Conservation (phyloP, 2,888 invertebrate species). For the Drosophila aldrichi region DNA sequence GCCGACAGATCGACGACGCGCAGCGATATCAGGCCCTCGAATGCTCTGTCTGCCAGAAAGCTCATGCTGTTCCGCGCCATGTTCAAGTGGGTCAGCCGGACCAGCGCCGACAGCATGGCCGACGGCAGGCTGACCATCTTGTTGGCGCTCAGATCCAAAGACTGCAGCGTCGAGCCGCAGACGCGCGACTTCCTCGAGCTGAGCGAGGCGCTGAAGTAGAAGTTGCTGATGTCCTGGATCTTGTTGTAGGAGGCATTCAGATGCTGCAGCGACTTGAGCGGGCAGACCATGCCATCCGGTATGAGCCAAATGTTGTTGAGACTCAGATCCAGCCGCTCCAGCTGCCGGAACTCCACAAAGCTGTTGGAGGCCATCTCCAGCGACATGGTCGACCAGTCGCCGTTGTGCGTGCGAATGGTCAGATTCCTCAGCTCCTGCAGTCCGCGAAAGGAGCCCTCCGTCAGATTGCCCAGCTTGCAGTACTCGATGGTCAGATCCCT, state of each 20-base stretch:
- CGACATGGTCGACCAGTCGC: slow-evolving; percentile 94
- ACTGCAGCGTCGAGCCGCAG: slow-evolving; percentile 89
- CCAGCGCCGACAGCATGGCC: slow-evolving; percentile 92
- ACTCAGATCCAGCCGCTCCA: slow-evolving; percentile 94
- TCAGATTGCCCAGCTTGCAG: slow-evolving; percentile 94
- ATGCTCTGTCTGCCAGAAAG: slow-evolving; percentile 93
- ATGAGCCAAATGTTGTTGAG: slow-evolving; percentile 95
- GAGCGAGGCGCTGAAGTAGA: slow-evolving; percentile 91
- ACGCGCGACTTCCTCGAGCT: slow-evolving; percentile 85
- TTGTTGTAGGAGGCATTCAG: slow-evolving; percentile 95
- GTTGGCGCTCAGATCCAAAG: slow-evolving; percentile 93
- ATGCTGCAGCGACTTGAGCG: slow-evolving; percentile 91
- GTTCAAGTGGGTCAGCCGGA: slow-evolving; percentile 91
- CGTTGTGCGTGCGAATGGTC: slow-evolving; percentile 93
- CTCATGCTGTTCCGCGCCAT: slow-evolving; percentile 95
- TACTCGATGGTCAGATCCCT: slow-evolving; percentile 93
- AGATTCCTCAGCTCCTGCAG: slow-evolving; percentile 93
- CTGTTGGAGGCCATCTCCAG: slow-evolving; percentile 92
- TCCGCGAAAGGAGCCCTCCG: slow-evolving; percentile 92
- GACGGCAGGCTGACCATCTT: slow-evolving; percentile 93
- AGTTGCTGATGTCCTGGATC: slow-evolving; percentile 94
- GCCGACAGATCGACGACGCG: slow-evolving; percentile 94
- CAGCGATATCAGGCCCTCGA: slow-evolving; percentile 92
- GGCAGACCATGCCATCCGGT: slow-evolving; percentile 94
- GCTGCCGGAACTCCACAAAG: slow-evolving; percentile 91